Base-by-base conservation (phyloP, 1,140 invertebrate genomes). In the Trypoxylus dichotomus region DNA sequence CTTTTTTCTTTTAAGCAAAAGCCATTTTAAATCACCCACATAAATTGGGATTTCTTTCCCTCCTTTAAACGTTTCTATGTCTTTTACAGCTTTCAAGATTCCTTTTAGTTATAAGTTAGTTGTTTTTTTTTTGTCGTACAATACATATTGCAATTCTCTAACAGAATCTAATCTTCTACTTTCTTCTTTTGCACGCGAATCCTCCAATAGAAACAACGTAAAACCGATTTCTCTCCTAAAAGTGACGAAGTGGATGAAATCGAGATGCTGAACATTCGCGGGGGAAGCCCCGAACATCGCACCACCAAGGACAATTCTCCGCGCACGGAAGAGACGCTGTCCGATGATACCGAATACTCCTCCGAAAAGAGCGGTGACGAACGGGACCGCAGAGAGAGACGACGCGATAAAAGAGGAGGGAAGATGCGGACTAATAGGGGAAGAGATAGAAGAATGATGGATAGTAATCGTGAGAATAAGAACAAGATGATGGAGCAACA, bases 251-350 rank as follows among this genome's bases (percentile, higher is more conserved):
- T 93, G 73, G 92, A 93, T 84, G 93, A 95, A 82, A 92, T 91
- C 81, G 93, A 94, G 83, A 92, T 94, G 91, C 86, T 95, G 82
- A 94, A 93, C 84, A 89, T 94, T 6, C 88, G 94, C 54, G 93
- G 94, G 72, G 93, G 92, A 41, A 91, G 90, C 73, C 91, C 91
- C 8, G 88, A 90, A 21, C 86, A 86, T 29, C 87, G 83, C 80
- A 84, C 83, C 72, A 54, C 8, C 24, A 68, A 68, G 60, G 60
- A 68, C 43, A 73, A 47, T 13, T 74, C 76, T 11, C 76, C 76
- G 13, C 41, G 37, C 0, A 73, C 76, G 19, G 76, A 77, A 8
- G 54, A 76, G 7, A 41, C 54, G 5, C 60, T 60, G 0, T 74
- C 27, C 19, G 54, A 77, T 15, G 77, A 78, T 13, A 74, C 77